Base-by-base conservation (phyloP, 2,888 invertebrate species). In the Leptopilina myrica region DNA sequence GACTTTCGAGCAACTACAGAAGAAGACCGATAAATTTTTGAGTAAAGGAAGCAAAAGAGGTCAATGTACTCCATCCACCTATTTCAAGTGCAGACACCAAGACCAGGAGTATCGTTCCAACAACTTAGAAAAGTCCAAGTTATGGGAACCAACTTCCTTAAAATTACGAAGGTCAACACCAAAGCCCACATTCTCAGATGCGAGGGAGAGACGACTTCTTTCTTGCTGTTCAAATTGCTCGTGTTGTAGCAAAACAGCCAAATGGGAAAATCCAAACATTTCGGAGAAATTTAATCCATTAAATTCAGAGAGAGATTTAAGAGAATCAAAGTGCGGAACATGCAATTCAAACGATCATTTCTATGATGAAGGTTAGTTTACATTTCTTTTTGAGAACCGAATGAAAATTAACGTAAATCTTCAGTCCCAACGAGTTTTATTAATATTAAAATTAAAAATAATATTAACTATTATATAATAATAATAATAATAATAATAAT, bases 21-120 rank as follows among this genome's bases (percentile, higher is more conserved):
- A 53, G 56, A 73, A 73, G 33, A n/a, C 56, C 56, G n/a, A 56
- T 73, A 73, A 73, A 73, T 73, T 56, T 73, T 56, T 56, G 56
- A 33, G 6, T 73, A 59, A n/a, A 15, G 33, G 6, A 73, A 73
- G 73, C 73, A 73, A 73, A 59, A 56, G 56, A 11, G 56, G 33
- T 73, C 73, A 73, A 59, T 40, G 73, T 73, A 59, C 56, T 73
- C 15, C 33, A 73, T 59, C 73, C 56, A 9, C 73, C 26, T 73
- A n/a, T 7, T 33, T 15, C 56, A 53, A 56, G 73, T 33, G 56
- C 40, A 53, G n/a, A 56, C 14, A 73, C 56, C 73, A 73, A 56
- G 56, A 56, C 11, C 33, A 73, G 56, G 40, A 56, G 53, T n/a
- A 73, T 53, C 56, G 7, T 11, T 56, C 33, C 9, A 73, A 33